Base-by-base conservation (phyloP, 2,888 invertebrate genomes). In the Cheilosia urbana region DNA sequence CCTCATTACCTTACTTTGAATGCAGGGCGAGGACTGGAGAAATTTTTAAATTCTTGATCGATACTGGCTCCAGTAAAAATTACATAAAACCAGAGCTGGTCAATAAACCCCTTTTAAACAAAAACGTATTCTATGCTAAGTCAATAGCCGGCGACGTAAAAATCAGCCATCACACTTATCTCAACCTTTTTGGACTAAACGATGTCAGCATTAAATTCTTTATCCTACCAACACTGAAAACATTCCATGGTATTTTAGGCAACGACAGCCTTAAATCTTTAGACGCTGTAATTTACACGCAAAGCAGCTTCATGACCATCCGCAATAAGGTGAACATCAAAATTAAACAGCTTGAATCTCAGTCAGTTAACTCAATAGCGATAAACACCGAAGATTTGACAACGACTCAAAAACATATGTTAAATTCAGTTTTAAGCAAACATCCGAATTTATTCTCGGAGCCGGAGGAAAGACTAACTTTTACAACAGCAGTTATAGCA, bases 361-460 rank as follows among this genome's bases (percentile, higher is more conserved):
- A n/a, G n/a, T n/a, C n/a, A n/a, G n/a, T n/a, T n/a, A n/a, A n/a
- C n/a, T n/a, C n/a, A n/a, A n/a, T n/a, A n/a, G n/a, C n/a, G n/a
- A n/a, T n/a, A n/a, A n/a, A 21, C 11, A 65, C 65, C 37, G 51
- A 65, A n/a, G 1, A 51, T 45, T 30, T 57, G 34, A 57, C 27
- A 45, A 42, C 1, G 24, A 37, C n/a, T 11, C 45, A 65, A 51
- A 34, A 37, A n/a, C n/a, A n/a, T n/a, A n/a, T n/a, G n/a, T n/a
- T n/a, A n/a, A n/a, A n/a, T n/a, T n/a, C 42, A 6, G 7, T 51
- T 13, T 13, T 72, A 21, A 72, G 27, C 4, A 55, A 45, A 53
- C 63, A 69, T 34, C 60, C 77, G 21, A 55, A 66, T 11, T 49
- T 88, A 15, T 87, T 85, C 24, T 80, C 73, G 13, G 73, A 79